These are phyloP conservation scores for Python bivittatus DNA, from an alignment of 2,113 vertebrate genomes.

Conservation along the genomic window DNA sequence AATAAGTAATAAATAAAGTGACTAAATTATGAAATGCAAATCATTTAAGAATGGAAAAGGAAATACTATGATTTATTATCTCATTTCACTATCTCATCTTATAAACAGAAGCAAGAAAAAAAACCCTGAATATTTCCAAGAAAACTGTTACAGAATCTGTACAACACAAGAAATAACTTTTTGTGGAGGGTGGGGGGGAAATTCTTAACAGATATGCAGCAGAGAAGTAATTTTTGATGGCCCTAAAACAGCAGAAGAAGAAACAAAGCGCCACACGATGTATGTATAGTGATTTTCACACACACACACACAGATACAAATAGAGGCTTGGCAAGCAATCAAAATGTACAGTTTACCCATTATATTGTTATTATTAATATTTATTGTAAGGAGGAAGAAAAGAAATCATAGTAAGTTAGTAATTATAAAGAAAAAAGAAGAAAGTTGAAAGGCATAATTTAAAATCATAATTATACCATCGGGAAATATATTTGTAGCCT, in stretches of 20 bases:
- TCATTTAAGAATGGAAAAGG: not conserved
- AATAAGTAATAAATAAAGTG: not conserved
- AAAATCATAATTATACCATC: too few species aligned
- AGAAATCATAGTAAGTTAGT: too few species aligned
- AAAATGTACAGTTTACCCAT: not conserved
- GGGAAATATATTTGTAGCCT: too few species aligned
- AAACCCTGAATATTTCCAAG: not conserved
- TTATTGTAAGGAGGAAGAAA: too few species aligned
- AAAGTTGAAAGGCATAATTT: too few species aligned
- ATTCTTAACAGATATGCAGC: not conserved
- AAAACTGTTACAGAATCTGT: fast-evolving
- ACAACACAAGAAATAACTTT: not conserved
- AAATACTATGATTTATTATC: not conserved
- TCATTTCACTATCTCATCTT: fast-evolving
- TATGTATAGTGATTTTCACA: not conserved
- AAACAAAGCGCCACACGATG: not conserved
- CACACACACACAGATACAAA: not conserved
- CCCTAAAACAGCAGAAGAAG: not conserved
- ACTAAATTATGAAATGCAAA: not conserved
- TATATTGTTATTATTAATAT: not conserved
- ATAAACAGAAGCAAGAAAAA: not conserved
- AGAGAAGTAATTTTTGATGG: not conserved
- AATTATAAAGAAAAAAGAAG: too few species aligned
- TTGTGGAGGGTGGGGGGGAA: not conserved
- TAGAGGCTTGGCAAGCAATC: not conserved